These are phyloP conservation scores for Gymnarchus niloticus DNA, from an alignment of 2,113 vertebrate genomes.

Conservation along the genomic window DNA sequence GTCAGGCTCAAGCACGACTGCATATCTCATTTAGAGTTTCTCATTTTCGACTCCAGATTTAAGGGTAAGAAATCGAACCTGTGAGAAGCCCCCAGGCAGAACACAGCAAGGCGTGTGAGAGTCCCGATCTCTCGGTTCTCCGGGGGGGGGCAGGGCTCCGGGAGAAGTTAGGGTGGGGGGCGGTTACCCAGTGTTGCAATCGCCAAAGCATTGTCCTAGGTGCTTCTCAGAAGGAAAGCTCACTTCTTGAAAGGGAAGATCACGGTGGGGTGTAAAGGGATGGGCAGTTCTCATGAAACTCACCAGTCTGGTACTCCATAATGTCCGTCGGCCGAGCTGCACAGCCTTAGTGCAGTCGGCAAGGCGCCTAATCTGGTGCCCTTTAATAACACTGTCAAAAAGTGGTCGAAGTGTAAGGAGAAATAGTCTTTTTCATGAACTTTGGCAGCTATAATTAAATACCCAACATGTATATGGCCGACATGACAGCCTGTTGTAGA, in stretches of 20 bases:
- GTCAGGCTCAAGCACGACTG: constrained; percentile 66
- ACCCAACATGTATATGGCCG: not conserved
- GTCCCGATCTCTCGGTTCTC: constrained; percentile 49
- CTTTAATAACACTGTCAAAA: too few species aligned
- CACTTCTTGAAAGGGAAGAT: not conserved
- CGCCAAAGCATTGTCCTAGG: not conserved
- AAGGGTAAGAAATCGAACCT: constrained; percentile 67
- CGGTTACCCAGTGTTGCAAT: not conserved
- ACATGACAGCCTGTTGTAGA: not conserved
- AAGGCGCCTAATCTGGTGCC: too few species aligned
- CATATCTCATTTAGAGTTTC: constrained; percentile 68
- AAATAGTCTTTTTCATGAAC: too few species aligned
- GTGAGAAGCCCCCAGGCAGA: constrained; percentile 70
- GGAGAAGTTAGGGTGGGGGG: not conserved
- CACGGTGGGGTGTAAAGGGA: not conserved
- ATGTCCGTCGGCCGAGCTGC: too few species aligned
- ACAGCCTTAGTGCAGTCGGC: not conserved
- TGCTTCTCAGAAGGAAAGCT: not conserved
- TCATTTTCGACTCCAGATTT: constrained; percentile 67
- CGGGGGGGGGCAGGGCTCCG: not conserved
- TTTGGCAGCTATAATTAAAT: not conserved
- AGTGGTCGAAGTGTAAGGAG: too few species aligned
- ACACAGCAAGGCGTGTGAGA: constrained; percentile 64
- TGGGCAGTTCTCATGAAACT: not conserved
- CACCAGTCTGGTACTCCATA: too few species aligned